A percentile compares a stretch with the other conserved stretches of the same genome.
These are phyloP conservation scores for Scrobipalpa atriplicella DNA, from an alignment of 2,888 invertebrate species.

Conservation along the genomic window DNA sequence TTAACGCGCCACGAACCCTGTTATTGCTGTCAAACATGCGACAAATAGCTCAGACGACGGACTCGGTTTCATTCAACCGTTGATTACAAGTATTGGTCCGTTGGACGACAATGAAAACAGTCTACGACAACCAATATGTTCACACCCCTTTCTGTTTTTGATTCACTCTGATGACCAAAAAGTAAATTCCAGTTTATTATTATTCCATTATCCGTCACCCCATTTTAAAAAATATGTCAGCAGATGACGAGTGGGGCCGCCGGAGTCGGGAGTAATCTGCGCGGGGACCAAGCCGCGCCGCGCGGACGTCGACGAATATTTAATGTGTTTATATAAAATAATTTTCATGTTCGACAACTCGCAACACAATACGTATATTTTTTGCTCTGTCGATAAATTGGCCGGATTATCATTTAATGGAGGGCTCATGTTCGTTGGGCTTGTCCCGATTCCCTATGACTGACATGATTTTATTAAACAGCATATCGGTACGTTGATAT, in stretches of 20 bases:
- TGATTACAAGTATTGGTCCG: conserved; percentile 81
- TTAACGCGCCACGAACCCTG: conserved; percentile 78
- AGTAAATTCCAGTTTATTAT: conserved; percentile 83
- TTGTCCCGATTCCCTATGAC: conserved; percentile 78
- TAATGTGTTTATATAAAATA: conserved; percentile 82
- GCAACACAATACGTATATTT: conserved; percentile 77
- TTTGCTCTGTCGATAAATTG: conserved; percentile 80
- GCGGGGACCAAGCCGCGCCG: conserved; percentile 36
- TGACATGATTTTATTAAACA: conserved; percentile 80
- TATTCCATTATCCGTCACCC: conserved; percentile 80
- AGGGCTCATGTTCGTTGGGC: conserved; percentile 80
- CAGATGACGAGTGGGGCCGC: conserved; percentile 72
- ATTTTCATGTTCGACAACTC: conserved; percentile 82
- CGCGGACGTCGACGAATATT: conserved; percentile 70
- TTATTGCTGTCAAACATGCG: conserved; percentile 83
- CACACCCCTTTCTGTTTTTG: conserved; percentile 80
- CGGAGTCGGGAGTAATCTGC: conserved; percentile 59
- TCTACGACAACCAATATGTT: conserved; percentile 76
- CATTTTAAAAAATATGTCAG: conserved; percentile 81
- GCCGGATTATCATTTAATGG: conserved; percentile 82
- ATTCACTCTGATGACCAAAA: conserved; percentile 80
- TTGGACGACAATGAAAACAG: conserved; percentile 74
- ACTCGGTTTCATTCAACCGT: conserved; percentile 74
- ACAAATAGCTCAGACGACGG: conserved; percentile 74
- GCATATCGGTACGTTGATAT: conserved; percentile 65